These are phyloP conservation scores for Silurus asotus DNA, from an alignment of 2,113 vertebrate species.

Conservation along the genomic window DNA sequence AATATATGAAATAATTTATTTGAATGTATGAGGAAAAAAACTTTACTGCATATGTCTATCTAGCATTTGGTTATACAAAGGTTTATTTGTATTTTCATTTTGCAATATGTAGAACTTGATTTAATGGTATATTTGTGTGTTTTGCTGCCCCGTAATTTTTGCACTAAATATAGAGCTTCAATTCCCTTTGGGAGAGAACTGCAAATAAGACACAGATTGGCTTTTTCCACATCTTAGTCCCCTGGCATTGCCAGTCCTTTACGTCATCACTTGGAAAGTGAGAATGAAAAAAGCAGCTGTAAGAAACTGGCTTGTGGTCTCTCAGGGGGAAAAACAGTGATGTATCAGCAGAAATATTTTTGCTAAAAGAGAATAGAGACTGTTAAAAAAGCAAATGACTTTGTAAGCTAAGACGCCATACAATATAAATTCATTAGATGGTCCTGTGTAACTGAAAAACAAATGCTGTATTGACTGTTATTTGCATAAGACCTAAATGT, in stretches of 20 bases:
- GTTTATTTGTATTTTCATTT: slow-evolving; percentile 16
- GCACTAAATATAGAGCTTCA: slow-evolving; percentile 53
- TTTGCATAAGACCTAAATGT: slow-evolving; percentile 24
- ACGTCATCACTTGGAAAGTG: slow-evolving; percentile 36
- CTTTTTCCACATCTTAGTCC: slow-evolving; percentile 37
- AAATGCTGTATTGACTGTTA: slow-evolving; percentile 11
- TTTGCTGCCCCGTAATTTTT: slow-evolving; percentile 27
- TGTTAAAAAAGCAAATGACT: not conserved
- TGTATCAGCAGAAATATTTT: slow-evolving; percentile 25
- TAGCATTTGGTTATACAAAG: not conserved
- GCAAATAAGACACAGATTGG: slow-evolving; percentile 52
- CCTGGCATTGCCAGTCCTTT: slow-evolving; percentile 3
- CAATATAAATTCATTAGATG: not conserved
- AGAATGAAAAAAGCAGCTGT: slow-evolving; percentile 22
- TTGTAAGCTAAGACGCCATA: not conserved
- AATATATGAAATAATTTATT: not conserved
- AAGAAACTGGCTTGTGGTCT: slow-evolving; percentile 32
- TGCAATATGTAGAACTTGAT: slow-evolving; percentile 1
- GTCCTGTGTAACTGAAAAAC: not conserved
- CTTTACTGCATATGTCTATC: not conserved
- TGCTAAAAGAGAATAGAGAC: not conserved
- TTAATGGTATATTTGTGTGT: slow-evolving; percentile 19
- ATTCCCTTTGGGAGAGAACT: slow-evolving; percentile 36
- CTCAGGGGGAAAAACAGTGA: slow-evolving; percentile 33
- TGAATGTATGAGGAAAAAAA: not conserved